Evolutionary conservation across 1,140 invertebrate genomes (phyloP), one percentile per base, ranked within the genome.

Genomic region (Sarcophaga bullata): DNA sequence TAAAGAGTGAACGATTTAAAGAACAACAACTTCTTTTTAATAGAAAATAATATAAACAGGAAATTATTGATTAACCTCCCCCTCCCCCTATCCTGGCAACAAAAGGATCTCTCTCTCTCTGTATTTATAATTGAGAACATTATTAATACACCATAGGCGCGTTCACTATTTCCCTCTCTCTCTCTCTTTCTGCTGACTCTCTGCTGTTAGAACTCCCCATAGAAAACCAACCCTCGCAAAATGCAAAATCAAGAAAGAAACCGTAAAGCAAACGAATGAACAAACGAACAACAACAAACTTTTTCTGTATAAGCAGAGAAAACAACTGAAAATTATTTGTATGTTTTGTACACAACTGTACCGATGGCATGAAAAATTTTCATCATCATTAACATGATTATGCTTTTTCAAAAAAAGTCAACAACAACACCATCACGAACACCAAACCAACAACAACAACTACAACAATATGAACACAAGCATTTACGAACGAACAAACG

Each of bases 221-320:
- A 58, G 11, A 58, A 19, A 19, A 68, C 3, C 62, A 68, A 68
- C 62, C 62, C 62, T 68, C 62, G 62, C 62, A 68, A 68, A 17
- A 19, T 37, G 25, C 25, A 37, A 37, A 37, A 37, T 37, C 25
- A 37, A 37, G 25, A 37, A 37, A 58, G n/a, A 58, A 68, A 68
- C 62, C 19, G 17, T 58, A 15, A 15, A 6, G 54, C 13, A 58
- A 58, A 58, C 9, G 25, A 37, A 37, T 4, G 25, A 37, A 37
- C 25, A 4, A 37, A 37, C 4, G 25, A 37, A 37, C 25, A 37
- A 37, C 25, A 37, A 37, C 25, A 37, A 37, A 37, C 25, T 37
- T 58, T 58, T 68, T 68, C 62, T 19, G 62, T 19, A 68, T 68
- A 68, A n/a, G 8, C 19, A 68, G n/a, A 68, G n/a, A 68, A 68